phyloP scores from a whole-genome alignment of 2,888 invertebrate genomes.

The Anarsia innoxiella region DNA sequence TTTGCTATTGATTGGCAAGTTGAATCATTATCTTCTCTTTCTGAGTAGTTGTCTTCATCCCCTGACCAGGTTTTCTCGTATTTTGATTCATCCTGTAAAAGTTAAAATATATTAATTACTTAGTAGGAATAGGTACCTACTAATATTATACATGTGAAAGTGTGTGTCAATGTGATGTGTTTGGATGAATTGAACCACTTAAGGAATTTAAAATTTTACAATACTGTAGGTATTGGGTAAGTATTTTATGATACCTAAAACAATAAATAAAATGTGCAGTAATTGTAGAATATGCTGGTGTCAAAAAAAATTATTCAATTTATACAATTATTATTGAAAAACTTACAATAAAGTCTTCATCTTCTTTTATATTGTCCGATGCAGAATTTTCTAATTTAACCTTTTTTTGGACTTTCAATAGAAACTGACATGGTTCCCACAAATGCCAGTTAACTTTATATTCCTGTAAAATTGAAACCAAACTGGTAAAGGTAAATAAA shows the following conservation, averaged over 20 bases:
- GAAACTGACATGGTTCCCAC: constrained; percentile 60
- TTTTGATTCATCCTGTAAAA: constrained; percentile 2
- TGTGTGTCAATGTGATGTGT: no score
- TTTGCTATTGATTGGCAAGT: constrained; percentile 44
- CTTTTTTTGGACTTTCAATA: constrained; percentile 44
- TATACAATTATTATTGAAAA: neutral
- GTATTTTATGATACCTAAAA: neutral
- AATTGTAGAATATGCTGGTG: neutral
- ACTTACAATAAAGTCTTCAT: constrained; percentile 13
- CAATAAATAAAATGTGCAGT: neutral
- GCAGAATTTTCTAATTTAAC: constrained; percentile 15
- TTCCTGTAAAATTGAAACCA: constrained; percentile 32
- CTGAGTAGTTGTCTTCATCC: constrained; percentile 4
- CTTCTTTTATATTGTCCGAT: constrained; percentile 15
- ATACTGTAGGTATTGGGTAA: neutral
- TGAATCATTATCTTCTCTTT: constrained; percentile 19
- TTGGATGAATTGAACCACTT: no score
- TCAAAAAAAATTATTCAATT: neutral
- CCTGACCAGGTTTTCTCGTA: neutral
- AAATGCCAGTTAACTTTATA: constrained; percentile 63
- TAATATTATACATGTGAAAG: neutral
- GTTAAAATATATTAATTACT: neutral
- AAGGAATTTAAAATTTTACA: no score
- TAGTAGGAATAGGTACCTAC: neutral
- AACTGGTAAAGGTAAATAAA: neutral